Evolutionary conservation across 2,113 vertebrate genomes (phyloP).

Genomic region (Heliornis fulica): DNA sequence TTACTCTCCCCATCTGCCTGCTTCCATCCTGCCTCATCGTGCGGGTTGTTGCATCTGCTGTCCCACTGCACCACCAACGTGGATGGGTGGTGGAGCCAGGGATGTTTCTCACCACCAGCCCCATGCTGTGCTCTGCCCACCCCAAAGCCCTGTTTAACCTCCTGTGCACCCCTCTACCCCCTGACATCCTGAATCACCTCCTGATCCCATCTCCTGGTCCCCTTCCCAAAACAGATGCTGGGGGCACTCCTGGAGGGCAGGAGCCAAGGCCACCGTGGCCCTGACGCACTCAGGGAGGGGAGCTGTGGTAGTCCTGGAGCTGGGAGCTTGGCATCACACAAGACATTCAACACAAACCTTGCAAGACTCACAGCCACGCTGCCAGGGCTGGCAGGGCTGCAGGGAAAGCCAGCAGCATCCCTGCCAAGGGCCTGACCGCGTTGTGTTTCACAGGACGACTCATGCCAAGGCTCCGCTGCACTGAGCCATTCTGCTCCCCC

Average conservation of each 20-base stretch:
- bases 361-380: not conserved
- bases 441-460: accelerated
- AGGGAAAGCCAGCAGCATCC: not conserved
- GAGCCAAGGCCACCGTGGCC: not conserved
- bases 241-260: not conserved
- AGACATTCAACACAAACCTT: not conserved
- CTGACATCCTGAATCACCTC: accelerated
- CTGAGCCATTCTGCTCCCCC: accelerated
- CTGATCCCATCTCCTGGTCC: not conserved
- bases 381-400: not conserved
- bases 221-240: not conserved
- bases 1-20: not conserved
- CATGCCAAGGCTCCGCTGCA: accelerated
- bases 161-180: accelerated
- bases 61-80: not conserved
- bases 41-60: not conserved
- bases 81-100: not conserved
- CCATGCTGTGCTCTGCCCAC: not conserved
- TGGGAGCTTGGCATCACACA: not conserved
- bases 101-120: not conserved
- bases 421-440: not conserved
- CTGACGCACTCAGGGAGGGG: accelerated
- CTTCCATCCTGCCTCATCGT: accelerated
- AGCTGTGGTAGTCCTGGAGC: accelerated
- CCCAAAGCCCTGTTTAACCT: not conserved